Conservation (phyloP, 2,797 vertebrate genomes). For the Coilia nasus region DNA sequence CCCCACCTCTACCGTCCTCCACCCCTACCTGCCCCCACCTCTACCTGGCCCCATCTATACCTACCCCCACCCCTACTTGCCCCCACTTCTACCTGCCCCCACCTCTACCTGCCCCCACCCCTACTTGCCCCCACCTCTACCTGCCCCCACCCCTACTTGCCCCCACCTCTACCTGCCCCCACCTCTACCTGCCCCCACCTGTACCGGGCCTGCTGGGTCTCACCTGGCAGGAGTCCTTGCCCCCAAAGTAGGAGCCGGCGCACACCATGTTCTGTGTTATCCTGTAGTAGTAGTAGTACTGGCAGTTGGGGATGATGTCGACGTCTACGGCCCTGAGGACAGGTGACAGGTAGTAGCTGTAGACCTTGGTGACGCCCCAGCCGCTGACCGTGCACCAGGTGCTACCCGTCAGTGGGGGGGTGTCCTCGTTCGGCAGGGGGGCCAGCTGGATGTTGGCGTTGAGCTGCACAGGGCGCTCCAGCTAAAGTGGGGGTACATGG, state of each 20-base stretch:
- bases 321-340: constrained; percentile 73
- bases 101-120: no score
- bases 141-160: no score
- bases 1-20: no score
- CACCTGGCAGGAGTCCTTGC: constrained; percentile 80
- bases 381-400: constrained; percentile 73
- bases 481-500: constrained; percentile 56
- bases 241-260: constrained; percentile 68
- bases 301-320: constrained; percentile 67
- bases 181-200: no score
- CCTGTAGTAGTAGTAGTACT: constrained; percentile 74
- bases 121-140: no score
- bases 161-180: no score
- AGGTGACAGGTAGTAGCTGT: constrained; percentile 66
- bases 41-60: no score
- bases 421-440: constrained; percentile 48
- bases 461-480: constrained; percentile 66
- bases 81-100: no score
- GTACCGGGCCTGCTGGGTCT: constrained; percentile 22
- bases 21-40: no score
- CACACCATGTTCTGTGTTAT: constrained; percentile 78
- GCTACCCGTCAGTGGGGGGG: constrained; percentile 25
- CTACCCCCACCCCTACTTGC: no score
- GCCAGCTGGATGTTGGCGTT: constrained; percentile 54
- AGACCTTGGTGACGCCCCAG: constrained; percentile 75